Evolutionary conservation across 2,797 vertebrate genomes (phyloP).

Genomic region (Tapirus indicus): DNA sequence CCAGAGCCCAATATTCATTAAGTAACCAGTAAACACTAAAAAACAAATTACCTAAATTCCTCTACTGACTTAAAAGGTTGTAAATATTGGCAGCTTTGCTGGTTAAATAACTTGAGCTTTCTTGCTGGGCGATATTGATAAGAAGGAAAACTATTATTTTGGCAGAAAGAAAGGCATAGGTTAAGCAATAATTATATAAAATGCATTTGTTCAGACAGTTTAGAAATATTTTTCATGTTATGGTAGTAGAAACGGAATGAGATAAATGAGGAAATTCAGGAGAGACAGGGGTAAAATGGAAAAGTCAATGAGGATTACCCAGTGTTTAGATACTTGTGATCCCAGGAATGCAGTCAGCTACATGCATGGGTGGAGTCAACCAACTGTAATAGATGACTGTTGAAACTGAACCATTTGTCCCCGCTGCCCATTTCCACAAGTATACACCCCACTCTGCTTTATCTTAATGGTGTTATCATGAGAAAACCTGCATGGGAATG

Average conservation of each 20-base stretch:
- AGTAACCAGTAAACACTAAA: conserved; percentile 53
- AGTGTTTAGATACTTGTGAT: background rate
- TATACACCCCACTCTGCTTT: background rate
- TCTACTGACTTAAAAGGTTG: conserved; percentile 51
- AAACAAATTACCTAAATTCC: conserved; percentile 67
- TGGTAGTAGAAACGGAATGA: background rate
- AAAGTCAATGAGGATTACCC: background rate
- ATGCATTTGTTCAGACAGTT: background rate
- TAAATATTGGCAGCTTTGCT: conserved; percentile 71
- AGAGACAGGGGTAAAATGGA: background rate
- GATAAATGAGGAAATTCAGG: background rate
- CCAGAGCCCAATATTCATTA: conserved; percentile 65
- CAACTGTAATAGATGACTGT: accelerated
- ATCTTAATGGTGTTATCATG: background rate
- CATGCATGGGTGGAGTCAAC: background rate
- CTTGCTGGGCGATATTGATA: conserved; percentile 68
- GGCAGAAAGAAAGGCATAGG: conserved; percentile 6
- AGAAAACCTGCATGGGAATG: background rate
- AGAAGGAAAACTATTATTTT: conserved; percentile 58
- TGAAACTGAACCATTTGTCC: background rate
- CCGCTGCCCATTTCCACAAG: background rate
- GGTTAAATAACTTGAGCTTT: conserved; percentile 62
- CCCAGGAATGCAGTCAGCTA: too few species aligned
- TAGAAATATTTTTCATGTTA: background rate
- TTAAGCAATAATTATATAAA: conserved; percentile 46